phyloP scores from a whole-genome alignment of 2,888 invertebrate species.

The Druceiella hillmani region DNA sequence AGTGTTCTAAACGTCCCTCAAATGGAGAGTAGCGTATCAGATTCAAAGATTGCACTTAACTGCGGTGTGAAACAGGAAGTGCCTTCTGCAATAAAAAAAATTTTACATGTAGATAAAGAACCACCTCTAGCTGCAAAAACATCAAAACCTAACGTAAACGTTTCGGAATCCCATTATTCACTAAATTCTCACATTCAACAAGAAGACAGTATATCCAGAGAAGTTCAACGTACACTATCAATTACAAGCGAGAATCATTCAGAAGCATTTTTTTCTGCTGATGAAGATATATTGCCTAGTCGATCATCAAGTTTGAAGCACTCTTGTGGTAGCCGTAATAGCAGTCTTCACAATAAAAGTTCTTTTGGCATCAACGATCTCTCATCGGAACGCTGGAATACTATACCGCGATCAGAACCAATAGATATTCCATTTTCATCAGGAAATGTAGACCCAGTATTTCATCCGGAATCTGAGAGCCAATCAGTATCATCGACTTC shows the following conservation, averaged over 20 bases:
- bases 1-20: slow-evolving; percentile 51
- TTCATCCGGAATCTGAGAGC: slow-evolving; percentile 65
- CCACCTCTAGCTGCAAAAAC: slow-evolving; percentile 39
- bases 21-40: slow-evolving; percentile 77
- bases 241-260: slow-evolving; percentile 87
- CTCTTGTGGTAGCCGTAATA: slow-evolving; percentile 51
- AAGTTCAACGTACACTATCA: slow-evolving; percentile 78
- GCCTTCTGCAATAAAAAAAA: slow-evolving; percentile 33
- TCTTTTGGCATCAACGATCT: slow-evolving; percentile 50
- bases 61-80: slow-evolving; percentile 56
- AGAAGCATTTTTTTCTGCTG: slow-evolving; percentile 90
- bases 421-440: slow-evolving; percentile 39
- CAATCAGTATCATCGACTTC: slow-evolving; percentile 79
- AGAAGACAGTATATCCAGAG: slow-evolving; percentile 54
- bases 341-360: slow-evolving; percentile 47
- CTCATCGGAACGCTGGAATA: slow-evolving; percentile 40
- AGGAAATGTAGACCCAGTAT: slow-evolving; percentile 40
- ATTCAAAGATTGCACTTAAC: slow-evolving; percentile 78
- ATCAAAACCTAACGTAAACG: slow-evolving; percentile 47
- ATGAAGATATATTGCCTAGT: slow-evolving; percentile 76
- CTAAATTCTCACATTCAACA: slow-evolving; percentile 53
- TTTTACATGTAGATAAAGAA: slow-evolving; percentile 31
- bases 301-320: slow-evolving; percentile 63
- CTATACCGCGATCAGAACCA: slow-evolving; percentile 36
- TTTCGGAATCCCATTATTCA: slow-evolving; percentile 65